Conservation (phyloP, 1,140 invertebrate species). For the Drosophila repleta region DNA sequence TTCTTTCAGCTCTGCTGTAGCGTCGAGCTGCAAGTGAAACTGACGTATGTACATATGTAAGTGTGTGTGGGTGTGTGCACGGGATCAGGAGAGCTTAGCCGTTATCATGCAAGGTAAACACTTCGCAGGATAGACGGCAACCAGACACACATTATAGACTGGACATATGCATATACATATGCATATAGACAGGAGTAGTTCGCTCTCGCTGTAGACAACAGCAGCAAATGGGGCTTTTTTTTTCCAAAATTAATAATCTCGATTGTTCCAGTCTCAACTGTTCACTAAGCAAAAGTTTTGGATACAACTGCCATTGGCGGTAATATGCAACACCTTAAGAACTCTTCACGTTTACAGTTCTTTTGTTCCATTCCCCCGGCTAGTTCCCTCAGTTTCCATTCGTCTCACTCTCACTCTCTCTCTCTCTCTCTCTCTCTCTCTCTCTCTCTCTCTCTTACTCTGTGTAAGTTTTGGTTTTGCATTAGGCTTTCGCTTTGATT, state of each 20-base stretch:
- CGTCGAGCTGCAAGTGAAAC: constrained; percentile 33
- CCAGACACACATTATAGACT: neutral
- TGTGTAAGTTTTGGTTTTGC: neutral
- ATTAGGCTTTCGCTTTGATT: constrained; percentile 30
- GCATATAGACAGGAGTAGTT: no score
- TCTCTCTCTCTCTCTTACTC: neutral
- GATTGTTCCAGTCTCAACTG: no score
- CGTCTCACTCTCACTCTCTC: no score
- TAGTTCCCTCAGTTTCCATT: no score
- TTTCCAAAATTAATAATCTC: no score
- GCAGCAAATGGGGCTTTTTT: no score
- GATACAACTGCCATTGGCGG: constrained; percentile 7
- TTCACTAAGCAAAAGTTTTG: constrained; percentile 1
- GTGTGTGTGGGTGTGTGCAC: constrained; percentile 23
- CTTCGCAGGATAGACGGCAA: neutral
- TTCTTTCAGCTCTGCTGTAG: constrained; percentile 22
- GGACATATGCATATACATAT: no score
- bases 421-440: neutral
- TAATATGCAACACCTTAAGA: constrained; percentile 24
- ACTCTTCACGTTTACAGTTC: constrained; percentile 30
- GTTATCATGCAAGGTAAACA: constrained; percentile 41
- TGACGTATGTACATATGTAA: constrained; percentile 20
- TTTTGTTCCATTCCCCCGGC: neutral
- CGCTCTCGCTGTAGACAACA: no score
- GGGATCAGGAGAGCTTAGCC: constrained; percentile 71